Evolutionary conservation across 1,140 invertebrate species (phyloP).

Genomic region (Tetranychus urticae): DNA sequence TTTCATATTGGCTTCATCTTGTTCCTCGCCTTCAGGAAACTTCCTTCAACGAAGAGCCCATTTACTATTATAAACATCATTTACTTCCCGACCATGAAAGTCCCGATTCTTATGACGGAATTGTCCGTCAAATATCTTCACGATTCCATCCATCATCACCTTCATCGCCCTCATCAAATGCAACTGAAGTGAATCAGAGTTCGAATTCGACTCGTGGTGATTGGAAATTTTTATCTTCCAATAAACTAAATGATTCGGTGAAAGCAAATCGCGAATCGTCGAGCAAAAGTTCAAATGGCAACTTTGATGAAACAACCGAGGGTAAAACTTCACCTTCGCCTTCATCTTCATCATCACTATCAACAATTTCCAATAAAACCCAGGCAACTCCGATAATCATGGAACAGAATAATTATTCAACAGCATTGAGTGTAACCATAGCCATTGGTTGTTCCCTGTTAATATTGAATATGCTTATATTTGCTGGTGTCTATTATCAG

Average conservation of each 20-base stretch:
- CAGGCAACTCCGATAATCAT: background rate
- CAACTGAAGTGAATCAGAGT: too few relatives aligned
- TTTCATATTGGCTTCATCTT: slow-evolving; percentile 74
- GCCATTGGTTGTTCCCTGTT: slow-evolving; percentile 68
- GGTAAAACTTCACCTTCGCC: background rate
- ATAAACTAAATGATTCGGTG: background rate
- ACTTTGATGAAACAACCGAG: background rate
- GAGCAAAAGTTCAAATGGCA: background rate
- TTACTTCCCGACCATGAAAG: slow-evolving; percentile 40
- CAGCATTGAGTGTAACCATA: slow-evolving; percentile 64
- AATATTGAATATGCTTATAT: slow-evolving; percentile 70
- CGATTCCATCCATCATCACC: background rate
- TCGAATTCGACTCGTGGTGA: background rate
- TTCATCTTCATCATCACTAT: too few relatives aligned
- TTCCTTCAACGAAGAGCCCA: slow-evolving; percentile 25
- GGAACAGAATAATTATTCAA: slow-evolving; percentile 33
- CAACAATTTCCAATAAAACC: background rate
- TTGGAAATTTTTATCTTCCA: background rate
- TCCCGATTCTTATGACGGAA: slow-evolving; percentile 25
- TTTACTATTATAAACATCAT: slow-evolving; percentile 51
- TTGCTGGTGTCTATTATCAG: slow-evolving; percentile 30
- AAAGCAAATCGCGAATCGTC: background rate
- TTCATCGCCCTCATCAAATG: too few relatives aligned
- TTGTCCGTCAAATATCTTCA: slow-evolving; percentile 7
- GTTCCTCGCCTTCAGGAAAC: slow-evolving; percentile 54